Evolutionary conservation across 2,888 invertebrate species (phyloP).

Genomic region (Stenchaetothrips biformis): DNA sequence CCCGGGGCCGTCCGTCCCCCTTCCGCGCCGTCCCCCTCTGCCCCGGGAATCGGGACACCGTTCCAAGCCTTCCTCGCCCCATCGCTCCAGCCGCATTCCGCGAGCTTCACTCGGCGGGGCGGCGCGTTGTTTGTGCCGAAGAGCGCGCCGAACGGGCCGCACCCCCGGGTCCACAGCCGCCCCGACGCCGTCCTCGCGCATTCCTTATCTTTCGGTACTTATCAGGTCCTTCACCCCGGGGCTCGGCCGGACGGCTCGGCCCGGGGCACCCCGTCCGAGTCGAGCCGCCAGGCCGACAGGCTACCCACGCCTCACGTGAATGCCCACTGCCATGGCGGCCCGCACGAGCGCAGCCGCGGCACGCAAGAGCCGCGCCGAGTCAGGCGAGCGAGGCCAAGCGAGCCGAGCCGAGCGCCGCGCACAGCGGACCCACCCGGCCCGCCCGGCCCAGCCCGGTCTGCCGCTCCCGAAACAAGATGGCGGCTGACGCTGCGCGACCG

Average conservation of each 20-base stretch:
- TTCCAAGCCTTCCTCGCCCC: too few species aligned
- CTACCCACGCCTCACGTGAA: too few species aligned
- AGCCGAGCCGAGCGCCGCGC: too few species aligned
- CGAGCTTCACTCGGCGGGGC: too few species aligned
- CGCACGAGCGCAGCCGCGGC: too few species aligned
- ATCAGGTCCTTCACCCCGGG: not conserved
- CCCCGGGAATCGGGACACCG: too few species aligned
- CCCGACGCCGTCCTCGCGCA: not conserved
- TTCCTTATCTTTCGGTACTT: not conserved
- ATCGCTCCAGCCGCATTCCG: too few species aligned
- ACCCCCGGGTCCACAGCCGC: not conserved
- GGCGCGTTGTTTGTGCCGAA: not conserved
- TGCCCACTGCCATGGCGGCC: too few species aligned
- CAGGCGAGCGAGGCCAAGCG: too few species aligned
- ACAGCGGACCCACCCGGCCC: not conserved
- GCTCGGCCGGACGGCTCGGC: not conserved
- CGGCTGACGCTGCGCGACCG: not conserved
- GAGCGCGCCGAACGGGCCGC: not conserved
- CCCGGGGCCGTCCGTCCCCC: not conserved
- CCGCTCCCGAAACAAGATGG: constrained; percentile 20
- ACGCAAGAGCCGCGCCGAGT: too few species aligned
- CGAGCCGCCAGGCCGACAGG: not conserved
- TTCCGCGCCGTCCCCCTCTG: too few species aligned
- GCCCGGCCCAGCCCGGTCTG: not conserved
- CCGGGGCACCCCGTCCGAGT: not conserved